Evolutionary conservation across 1,140 invertebrate genomes (phyloP).

Genomic region (Chymomyza costata): DNA sequence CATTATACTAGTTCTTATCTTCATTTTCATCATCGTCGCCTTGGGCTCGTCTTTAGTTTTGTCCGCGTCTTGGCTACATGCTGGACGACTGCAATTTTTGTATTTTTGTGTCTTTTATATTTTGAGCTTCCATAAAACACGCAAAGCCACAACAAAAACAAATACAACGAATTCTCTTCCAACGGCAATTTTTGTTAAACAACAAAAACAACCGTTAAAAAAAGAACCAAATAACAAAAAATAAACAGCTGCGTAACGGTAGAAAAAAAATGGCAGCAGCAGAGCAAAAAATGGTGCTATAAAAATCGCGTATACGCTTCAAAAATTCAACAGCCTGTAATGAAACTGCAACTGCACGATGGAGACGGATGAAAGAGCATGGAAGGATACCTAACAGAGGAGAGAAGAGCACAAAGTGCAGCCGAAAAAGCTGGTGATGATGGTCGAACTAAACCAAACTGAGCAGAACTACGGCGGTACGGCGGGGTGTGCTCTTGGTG

Average conservation of each 20-base stretch:
- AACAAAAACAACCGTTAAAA: constrained; percentile 6
- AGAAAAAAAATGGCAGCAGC: too few relatives aligned
- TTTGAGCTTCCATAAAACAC: constrained; percentile 1
- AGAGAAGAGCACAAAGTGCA: background rate
- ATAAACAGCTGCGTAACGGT: too few relatives aligned
- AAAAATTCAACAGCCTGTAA: constrained; percentile 38
- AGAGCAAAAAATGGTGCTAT: too few relatives aligned
- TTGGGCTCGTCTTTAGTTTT: constrained; percentile 14
- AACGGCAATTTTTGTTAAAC: constrained; percentile 18
- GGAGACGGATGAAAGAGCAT: constrained; percentile 4
- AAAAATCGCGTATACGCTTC: constrained; percentile 39
- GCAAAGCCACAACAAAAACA: constrained; percentile 5
- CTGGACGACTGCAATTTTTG: too few relatives aligned
- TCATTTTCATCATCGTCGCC: constrained; percentile 10
- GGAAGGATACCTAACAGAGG: constrained; percentile 9
- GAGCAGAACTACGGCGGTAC: too few relatives aligned
- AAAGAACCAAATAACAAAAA: background rate
- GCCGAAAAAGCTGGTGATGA: too few relatives aligned
- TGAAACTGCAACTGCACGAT: constrained; percentile 28
- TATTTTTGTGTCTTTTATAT: constrained; percentile 18
- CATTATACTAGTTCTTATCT: too few relatives aligned
- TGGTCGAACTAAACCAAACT: too few relatives aligned
- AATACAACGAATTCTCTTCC: constrained; percentile 9
- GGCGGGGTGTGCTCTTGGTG: too few relatives aligned
- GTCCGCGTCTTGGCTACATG: constrained; percentile 5